A percentile compares a stretch with the other conserved stretches of the same genome.
phyloP scores from a whole-genome alignment of 2,797 vertebrate species.

The Toxotes lorentzi region DNA sequence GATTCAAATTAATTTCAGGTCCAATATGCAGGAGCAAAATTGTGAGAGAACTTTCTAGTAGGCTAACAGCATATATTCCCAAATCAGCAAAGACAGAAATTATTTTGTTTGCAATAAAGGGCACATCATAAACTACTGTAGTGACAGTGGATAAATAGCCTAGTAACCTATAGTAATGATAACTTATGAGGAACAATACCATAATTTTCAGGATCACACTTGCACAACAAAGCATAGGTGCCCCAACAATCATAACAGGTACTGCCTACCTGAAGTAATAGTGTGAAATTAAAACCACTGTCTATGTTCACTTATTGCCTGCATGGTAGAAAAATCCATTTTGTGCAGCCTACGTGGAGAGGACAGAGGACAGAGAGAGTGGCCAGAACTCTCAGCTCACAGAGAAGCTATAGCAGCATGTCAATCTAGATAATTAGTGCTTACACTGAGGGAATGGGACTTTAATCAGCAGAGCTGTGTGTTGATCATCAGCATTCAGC shows the following conservation, averaged over 20 bases:
- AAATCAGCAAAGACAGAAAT: background rate
- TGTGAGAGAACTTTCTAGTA: background rate
- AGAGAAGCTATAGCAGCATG: conserved; percentile 48
- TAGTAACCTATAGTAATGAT: conserved; percentile 4
- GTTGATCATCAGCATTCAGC: conserved; percentile 67
- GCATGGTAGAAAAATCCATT: conserved; percentile 41
- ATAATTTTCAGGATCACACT: conserved; percentile 6
- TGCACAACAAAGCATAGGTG: conserved; percentile 7
- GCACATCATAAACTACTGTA: background rate
- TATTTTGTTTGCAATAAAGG: background rate
- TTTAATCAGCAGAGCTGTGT: conserved; percentile 74
- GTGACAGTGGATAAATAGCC: background rate
- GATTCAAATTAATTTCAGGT: too few species aligned
- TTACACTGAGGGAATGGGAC: conserved; percentile 65
- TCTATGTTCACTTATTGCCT: conserved; percentile 22
- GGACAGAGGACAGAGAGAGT: conserved; percentile 34
- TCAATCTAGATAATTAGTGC: conserved; percentile 74
- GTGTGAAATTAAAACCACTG: conserved; percentile 31
- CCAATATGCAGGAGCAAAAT: too few species aligned
- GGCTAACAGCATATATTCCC: background rate
- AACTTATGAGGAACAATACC: background rate
- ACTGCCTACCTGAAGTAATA: conserved; percentile 9
- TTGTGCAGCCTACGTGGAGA: conserved; percentile 25
- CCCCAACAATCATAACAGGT: background rate
- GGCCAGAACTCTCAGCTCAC: conserved; percentile 32